These are phyloP conservation scores for Himalopsyche japonica DNA, from an alignment of 2,888 invertebrate genomes.

Conservation along the genomic window DNA sequence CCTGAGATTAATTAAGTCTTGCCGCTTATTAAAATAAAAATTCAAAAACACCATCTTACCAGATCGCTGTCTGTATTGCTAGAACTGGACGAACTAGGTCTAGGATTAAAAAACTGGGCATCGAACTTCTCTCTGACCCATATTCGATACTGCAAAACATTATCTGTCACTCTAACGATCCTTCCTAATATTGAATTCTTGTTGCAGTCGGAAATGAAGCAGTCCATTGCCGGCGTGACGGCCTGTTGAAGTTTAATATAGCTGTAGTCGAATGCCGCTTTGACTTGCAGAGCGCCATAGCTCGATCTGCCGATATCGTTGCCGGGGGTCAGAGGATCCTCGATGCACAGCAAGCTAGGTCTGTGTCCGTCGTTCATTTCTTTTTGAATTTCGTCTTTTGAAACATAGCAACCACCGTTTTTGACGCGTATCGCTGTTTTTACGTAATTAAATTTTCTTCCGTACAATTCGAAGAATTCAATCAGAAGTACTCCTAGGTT, in stretches of 20 bases:
- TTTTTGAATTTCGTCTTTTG: constrained; percentile 88
- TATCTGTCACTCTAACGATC: constrained; percentile 90
- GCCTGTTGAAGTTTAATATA: constrained; percentile 82
- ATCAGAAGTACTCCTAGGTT: constrained; percentile 94
- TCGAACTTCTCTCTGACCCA: constrained; percentile 51
- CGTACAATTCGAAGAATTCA: constrained; percentile 97
- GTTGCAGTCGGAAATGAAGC: constrained; percentile 46
- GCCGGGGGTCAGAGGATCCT: constrained; percentile 94
- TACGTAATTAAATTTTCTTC: constrained; percentile 93
- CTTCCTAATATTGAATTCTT: constrained; percentile 79
- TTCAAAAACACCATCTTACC: constrained; percentile 41
- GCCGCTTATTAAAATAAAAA: neutral
- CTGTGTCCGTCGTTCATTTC: constrained; percentile 95
- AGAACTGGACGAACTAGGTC: constrained; percentile 23
- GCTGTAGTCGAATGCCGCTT: constrained; percentile 96
- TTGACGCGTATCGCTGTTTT: constrained; percentile 92
- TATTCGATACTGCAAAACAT: constrained; percentile 71
- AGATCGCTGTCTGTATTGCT: constrained; percentile 45
- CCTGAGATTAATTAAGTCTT: neutral
- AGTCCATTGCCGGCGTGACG: constrained; percentile 55
- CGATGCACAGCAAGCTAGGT: constrained; percentile 93
- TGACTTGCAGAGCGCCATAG: constrained; percentile 87
- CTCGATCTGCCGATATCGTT: constrained; percentile 98
- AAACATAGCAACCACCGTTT: constrained; percentile 90
- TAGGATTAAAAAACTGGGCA: constrained; percentile 21